phyloP scores from a whole-genome alignment of 92 coral and sea anemone species.

The Palythoa grandis region DNA sequence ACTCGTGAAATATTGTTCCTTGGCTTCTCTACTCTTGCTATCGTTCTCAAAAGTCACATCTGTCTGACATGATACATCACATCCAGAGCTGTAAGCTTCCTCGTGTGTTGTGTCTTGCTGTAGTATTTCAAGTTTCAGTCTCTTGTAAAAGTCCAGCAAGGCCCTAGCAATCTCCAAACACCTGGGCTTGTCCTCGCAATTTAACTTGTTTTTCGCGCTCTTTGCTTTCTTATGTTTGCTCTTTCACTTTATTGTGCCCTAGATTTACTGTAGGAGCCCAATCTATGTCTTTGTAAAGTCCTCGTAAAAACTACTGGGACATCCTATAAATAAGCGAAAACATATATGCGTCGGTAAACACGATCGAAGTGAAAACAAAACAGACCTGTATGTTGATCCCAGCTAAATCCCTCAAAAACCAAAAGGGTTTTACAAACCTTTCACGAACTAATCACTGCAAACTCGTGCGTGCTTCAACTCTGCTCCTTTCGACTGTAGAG shows the following conservation, averaged over 20 bases:
- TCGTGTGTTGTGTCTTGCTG: neutral
- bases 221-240: neutral
- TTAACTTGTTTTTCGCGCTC: neutral
- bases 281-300: neutral
- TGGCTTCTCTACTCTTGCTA: slow-evolving; percentile 47
- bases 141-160: neutral
- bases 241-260: neutral
- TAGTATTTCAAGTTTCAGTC: neutral
- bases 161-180: neutral
- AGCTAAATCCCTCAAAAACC: no score
- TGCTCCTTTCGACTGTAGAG: no score
- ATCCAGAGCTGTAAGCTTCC: neutral
- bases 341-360: no score
- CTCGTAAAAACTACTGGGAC: neutral
- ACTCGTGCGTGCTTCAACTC: no score
- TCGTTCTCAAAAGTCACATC: neutral
- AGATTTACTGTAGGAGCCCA: neutral
- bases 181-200: neutral
- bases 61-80: neutral
- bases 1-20: slow-evolving; percentile 41
- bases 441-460: no score
- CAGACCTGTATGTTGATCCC: no score
- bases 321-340: neutral
- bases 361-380: no score
- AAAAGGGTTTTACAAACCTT: no score